Base-by-base conservation (phyloP, 2,888 invertebrate species). In the Coecobrya sp. region DNA sequence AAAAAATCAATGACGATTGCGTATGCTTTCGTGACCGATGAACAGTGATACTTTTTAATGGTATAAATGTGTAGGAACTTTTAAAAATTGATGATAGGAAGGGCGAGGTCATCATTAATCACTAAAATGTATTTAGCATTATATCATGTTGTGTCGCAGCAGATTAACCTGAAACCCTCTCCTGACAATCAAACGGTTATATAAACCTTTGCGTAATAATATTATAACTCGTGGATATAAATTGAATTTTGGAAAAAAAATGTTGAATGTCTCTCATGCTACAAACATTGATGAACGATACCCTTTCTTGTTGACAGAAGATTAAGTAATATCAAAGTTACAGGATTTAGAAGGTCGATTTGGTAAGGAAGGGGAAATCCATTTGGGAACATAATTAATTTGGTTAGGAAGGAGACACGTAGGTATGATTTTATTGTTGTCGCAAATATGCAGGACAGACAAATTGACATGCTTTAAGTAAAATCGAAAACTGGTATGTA, bases 21-120 rank as follows among this genome's bases (percentile, higher is more conserved):
- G 19, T 16, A 49, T 27, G 25, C 36, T 79, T 22, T 76, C 11
- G 13, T 79, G 49, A 49, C 49, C 25, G 49, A 79, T 73, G 70
- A n/a, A 79, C 52, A n/a, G 49, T 79, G 19, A 36, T 22, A 16
- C 45, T 1, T 79, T 16, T 79, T 25, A 79, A 79, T 79, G 79
- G 52, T 13, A 16, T 49, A 30, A n/a, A 68, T 27, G 25, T n/a
- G 59, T 19, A 59, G 59, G 59, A 1, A 59, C n/a, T 25, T 16
- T 22, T 7, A 8, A 36, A 70, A 36, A 19, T 19, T 70, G 19
- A 52, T 25, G 79, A 49, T 49, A 13, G 52, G 27, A 22, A 22
- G 79, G 79, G 79, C 79, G 79, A 79, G 79, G 49, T 79, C 22
- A 79, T 79, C 22, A 52, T 79, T 79, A 79, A 79, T 79, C 79